phyloP scores from a whole-genome alignment of 1,140 invertebrate species.

The Drosophila eugracilis region DNA sequence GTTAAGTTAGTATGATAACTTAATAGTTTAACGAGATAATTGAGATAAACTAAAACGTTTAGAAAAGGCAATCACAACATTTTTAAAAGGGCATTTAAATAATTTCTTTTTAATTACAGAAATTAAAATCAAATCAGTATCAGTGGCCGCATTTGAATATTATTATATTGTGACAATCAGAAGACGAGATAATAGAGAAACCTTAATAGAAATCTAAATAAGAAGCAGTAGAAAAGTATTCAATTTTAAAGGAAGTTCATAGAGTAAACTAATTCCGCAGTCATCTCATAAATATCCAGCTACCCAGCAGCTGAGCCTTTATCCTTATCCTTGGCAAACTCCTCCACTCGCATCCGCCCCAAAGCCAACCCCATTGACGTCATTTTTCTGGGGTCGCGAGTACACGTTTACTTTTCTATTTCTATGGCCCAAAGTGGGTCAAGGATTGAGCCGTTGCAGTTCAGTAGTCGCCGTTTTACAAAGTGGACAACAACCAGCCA shows the following conservation, averaged over 20 bases:
- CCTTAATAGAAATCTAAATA: too few species aligned
- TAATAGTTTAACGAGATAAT: conserved; percentile 8
- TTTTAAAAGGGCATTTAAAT: not conserved
- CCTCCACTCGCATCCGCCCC: conserved; percentile 26
- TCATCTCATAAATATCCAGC: conserved; percentile 12
- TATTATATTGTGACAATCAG: not conserved
- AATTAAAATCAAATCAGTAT: conserved; percentile 2
- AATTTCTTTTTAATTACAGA: not conserved
- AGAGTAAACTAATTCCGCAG: conserved; percentile 3
- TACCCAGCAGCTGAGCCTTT: not conserved
- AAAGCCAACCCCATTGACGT: conserved; percentile 52
- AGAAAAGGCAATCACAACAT: not conserved
- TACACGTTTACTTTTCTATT: conserved; percentile 44
- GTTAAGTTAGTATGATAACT: conserved; percentile 16
- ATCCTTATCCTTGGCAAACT: conserved; percentile 32
- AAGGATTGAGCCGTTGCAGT: conserved; percentile 56
- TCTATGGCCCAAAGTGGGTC: conserved; percentile 52
- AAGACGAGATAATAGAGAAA: not conserved
- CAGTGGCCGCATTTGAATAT: not conserved
- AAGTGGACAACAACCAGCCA: conserved; percentile 29
- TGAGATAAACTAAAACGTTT: not conserved
- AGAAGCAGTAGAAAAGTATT: not conserved
- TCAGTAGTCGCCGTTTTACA: conserved; percentile 21
- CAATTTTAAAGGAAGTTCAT: not conserved
- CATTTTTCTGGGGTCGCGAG: conserved; percentile 41